A percentile compares a stretch with the other conserved stretches of the same genome.
Evolutionary conservation across 2,113 vertebrate genomes (phyloP).

Genomic region (Myocastor coypus): DNA sequence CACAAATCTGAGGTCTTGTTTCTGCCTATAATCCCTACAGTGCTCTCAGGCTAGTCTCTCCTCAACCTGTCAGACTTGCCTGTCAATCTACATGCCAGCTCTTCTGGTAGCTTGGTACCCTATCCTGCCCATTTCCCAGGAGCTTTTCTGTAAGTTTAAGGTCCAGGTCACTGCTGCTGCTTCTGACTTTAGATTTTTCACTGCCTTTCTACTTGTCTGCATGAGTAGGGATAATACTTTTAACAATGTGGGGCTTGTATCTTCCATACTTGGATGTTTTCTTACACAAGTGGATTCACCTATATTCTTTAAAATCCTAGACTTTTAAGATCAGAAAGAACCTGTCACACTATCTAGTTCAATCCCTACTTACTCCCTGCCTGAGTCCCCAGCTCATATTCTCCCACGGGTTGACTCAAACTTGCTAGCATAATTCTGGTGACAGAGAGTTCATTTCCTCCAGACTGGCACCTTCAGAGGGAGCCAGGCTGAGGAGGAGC

Average conservation of each 20-base stretch:
- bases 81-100: not conserved
- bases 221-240: not conserved
- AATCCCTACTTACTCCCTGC: not conserved
- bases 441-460: not conserved
- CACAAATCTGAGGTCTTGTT: accelerated
- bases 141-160: not conserved
- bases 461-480: not conserved
- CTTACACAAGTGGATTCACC: not conserved
- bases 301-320: not conserved
- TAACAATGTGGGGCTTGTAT: not conserved
- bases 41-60: not conserved
- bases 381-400: not conserved
- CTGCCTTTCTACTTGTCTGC: not conserved
- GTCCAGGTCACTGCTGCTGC: not conserved
- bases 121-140: accelerated
- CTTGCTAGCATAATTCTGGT: not conserved
- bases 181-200: not conserved
- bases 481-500: not conserved
- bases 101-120: not conserved
- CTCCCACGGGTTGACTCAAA: accelerated
- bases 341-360: accelerated
- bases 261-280: not conserved
- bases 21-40: not conserved
- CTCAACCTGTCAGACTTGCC: not conserved
- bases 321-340: not conserved